Evolutionary conservation across 2,888 invertebrate genomes (phyloP).

Genomic region (Drosophila yooni): DNA sequence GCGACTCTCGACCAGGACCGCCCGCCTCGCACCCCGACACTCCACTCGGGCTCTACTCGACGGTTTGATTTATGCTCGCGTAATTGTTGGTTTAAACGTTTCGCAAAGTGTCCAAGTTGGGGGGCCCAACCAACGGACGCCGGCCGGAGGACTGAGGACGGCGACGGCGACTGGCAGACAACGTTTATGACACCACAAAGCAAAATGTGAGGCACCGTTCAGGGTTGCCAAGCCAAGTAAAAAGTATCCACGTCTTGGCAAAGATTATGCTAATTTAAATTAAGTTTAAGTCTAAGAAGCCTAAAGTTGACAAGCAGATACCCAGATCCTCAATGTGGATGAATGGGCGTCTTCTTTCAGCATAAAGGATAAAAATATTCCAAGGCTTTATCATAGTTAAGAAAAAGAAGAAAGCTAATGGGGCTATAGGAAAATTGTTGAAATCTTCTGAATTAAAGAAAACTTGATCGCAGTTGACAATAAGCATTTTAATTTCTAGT

Average conservation of each 20-base stretch:
- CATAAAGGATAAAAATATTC: neutral
- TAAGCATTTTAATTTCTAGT: neutral
- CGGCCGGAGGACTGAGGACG: neutral
- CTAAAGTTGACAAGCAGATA: neutral
- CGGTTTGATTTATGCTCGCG: constrained; percentile 85
- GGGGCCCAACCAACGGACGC: constrained; percentile 11
- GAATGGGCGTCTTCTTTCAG: neutral
- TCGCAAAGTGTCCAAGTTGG: constrained; percentile 68
- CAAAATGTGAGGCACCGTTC: constrained; percentile 55
- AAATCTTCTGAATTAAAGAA: neutral
- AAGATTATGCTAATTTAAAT: neutral
- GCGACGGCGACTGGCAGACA: constrained; percentile 26
- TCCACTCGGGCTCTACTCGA: constrained; percentile 66
- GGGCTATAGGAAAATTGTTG: neutral
- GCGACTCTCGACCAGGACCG: constrained; percentile 71
- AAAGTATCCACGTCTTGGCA: neutral
- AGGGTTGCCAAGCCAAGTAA: constrained; percentile 63
- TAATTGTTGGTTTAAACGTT: constrained; percentile 85
- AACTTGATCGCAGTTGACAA: neutral
- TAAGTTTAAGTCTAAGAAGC: neutral
- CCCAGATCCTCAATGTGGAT: neutral
- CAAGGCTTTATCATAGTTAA: neutral
- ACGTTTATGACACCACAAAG: constrained; percentile 66
- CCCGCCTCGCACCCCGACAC: constrained; percentile 55
- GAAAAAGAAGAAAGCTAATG: neutral